Base-by-base conservation (phyloP, 2,797 vertebrate genomes). In the Anas bernieri region DNA sequence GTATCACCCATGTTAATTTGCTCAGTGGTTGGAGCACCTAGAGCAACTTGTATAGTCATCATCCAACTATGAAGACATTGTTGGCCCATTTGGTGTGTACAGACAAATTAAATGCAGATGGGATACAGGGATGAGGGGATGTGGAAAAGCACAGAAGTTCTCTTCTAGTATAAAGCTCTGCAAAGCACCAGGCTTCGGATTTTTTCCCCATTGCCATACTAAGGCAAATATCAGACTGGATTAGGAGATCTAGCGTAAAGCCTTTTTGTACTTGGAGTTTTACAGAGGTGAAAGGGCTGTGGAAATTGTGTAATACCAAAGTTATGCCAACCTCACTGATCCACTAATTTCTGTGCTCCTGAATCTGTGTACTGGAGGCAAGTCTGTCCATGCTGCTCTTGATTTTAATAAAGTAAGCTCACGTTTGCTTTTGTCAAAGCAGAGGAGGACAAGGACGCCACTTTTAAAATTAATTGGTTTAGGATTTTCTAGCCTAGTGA, bases 401-500 rank as follows among this genome's bases (percentile, higher is more conserved):
- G 52, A 46, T 72, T 77, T 91, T 22, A 70, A 28, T 89, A 50
- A 81, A 78, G 46, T 69, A 80, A 88, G 48, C n/a, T 96, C 41
- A 56, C 6, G 2, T 88, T 90, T 86, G 52, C 59, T 46, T 89
- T 88, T 85, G 77, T 79, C 69, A 93, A 85, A 93, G 62, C 37
- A 76, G 59, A 88, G 72, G 46, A 81, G 68, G 83, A 58, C n/a
- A 83, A 85, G 75, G 52, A 52, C 63, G 28, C 3, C 7, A 55
- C 62, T 79, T 93, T 54, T 3, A 50, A 64, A 95, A 92, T 83
- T 7, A 82, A 37, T 82, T 83, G 50, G 22, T 46, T 91, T 41
- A 89, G 63, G 35, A 63, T 82, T 88, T 89, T 94, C 85, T 93
- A 56, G 56, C 75, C 46, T 50, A 74, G 39, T 82, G 66, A 83